Percentiles rank a stretch among this genome's conserved stretches.
phyloP scores from a whole-genome alignment of 1,140 invertebrate genomes.

The Temnothorax nylanderi region DNA sequence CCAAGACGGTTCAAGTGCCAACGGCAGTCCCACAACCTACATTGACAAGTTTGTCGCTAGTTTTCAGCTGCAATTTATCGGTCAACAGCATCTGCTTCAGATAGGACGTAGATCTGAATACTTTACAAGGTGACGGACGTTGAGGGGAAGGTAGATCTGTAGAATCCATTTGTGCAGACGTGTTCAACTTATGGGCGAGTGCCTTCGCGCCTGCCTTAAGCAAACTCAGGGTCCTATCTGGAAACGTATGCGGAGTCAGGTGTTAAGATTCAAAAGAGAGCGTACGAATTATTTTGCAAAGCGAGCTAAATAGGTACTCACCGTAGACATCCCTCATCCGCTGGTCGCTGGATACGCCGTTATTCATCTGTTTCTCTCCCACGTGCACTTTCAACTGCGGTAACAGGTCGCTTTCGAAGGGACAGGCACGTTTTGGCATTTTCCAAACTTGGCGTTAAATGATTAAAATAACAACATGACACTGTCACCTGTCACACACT shows the following conservation, averaged over 20 bases:
- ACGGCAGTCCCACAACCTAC: conserved; percentile 42
- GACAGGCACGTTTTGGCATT: conserved; percentile 78
- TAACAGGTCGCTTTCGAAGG: conserved; percentile 75
- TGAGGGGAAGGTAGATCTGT: background rate
- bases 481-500: too few species aligned
- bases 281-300: background rate
- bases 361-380: conserved; percentile 73
- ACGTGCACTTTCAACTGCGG: conserved; percentile 78
- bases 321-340: conserved; percentile 78
- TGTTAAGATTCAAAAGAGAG: background rate
- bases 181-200: conserved; percentile 53
- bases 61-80: conserved; percentile 71
- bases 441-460: background rate
- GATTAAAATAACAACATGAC: background rate
- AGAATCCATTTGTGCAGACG: conserved; percentile 17
- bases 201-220: conserved; percentile 75
- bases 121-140: conserved; percentile 20
- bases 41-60: conserved; percentile 64
- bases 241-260: background rate
- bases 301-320: conserved; percentile 44
- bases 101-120: conserved; percentile 52
- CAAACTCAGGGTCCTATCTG: conserved; percentile 75
- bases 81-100: conserved; percentile 78
- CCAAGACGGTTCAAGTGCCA: background rate
- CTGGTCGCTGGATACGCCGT: conserved; percentile 67